Evolutionary conservation across 2,797 vertebrate genomes (phyloP), one percentile per base, ranked within the genome.

Genomic region (Spondyliosoma cantharus): DNA sequence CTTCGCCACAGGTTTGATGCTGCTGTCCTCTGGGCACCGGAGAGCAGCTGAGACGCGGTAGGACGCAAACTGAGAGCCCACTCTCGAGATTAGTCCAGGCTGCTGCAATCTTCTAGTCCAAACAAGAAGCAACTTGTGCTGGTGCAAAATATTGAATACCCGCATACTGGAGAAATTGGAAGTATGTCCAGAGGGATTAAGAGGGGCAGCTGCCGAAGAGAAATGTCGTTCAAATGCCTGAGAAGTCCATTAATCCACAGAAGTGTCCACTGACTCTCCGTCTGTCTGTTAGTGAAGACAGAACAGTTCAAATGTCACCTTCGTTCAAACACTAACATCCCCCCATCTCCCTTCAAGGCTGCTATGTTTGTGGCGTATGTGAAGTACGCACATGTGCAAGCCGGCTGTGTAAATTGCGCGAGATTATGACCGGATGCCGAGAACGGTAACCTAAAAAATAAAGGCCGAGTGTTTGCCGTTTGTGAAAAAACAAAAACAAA

Each of bases 11-110:
- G 67, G 54, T 0, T 67, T 76, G 43, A 65, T 65, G 49, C 86
- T 69, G 27, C 71, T 76, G 81, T 92, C 87, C 84, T 80, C 88
- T 74, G 92, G 77, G 57, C 19, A 49, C 66, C 84, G 86, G 65
- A 89, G 68, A 81, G 54, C 8, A 74, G 89, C 87, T 84, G 94
- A 90, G 78, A 81, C 82, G 81, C 90, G 90, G 87, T 95, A 93
- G 65, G 74, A 88, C 43, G 91, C 82, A 76, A 78, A 79, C 70
- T 58, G 67, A 80, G 71, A 84, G 72, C 80, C 46, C 14, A 65
- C 52, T 42, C 46, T 42, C 0, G 58, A 43, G 11, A 29, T 0
- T 25, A 76, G 56, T 14, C 2, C 53, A 17, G n/a, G 9, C 11
- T 15, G 24, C 3, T 59, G 25, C 4, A 78, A 3, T 43, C 69